A percentile compares a stretch with the other conserved stretches of the same genome.
phyloP scores from a whole-genome alignment of 2,113 vertebrate species.

The Plectropomus leopardus region DNA sequence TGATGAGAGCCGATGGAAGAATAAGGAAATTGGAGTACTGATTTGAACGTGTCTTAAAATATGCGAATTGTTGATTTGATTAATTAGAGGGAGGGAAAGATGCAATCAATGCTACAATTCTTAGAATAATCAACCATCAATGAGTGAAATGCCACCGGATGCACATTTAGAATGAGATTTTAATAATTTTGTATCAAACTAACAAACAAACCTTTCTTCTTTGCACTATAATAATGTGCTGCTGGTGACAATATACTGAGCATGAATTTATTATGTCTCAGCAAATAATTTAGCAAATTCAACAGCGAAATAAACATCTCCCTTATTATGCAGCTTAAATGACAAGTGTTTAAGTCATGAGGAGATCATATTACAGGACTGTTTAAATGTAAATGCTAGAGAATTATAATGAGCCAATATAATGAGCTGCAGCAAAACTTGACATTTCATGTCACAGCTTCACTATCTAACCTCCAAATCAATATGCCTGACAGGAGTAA shows the following conservation, averaged over 20 bases:
- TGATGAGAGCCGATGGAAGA: slow-evolving; percentile 47
- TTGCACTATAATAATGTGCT: background rate
- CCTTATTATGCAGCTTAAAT: slow-evolving; percentile 3
- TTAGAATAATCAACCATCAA: slow-evolving; percentile 47
- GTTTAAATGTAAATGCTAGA: slow-evolving; percentile 49
- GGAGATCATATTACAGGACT: slow-evolving; percentile 7
- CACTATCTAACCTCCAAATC: slow-evolving; percentile 51
- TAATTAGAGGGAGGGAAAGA: slow-evolving; percentile 64
- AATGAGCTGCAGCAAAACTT: slow-evolving; percentile 50
- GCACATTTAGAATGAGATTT: slow-evolving; percentile 30
- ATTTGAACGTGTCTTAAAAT: slow-evolving; percentile 60
- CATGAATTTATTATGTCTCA: slow-evolving; percentile 7
- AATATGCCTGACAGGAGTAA: slow-evolving; percentile 55
- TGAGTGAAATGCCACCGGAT: slow-evolving; percentile 44
- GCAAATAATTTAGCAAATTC: background rate
- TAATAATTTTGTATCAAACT: slow-evolving; percentile 18
- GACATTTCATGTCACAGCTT: slow-evolving; percentile 72
- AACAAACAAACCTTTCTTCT: background rate
- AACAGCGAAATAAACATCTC: background rate
- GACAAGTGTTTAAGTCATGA: slow-evolving; percentile 9
- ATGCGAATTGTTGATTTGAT: slow-evolving; percentile 65
- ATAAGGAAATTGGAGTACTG: slow-evolving; percentile 28
- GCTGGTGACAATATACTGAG: background rate
- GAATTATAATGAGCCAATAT: slow-evolving; percentile 41
- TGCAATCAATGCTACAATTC: slow-evolving; percentile 60